These are phyloP conservation scores for Trichonephila inaurata DNA, from an alignment of 1,140 invertebrate species.

Conservation along the genomic window DNA sequence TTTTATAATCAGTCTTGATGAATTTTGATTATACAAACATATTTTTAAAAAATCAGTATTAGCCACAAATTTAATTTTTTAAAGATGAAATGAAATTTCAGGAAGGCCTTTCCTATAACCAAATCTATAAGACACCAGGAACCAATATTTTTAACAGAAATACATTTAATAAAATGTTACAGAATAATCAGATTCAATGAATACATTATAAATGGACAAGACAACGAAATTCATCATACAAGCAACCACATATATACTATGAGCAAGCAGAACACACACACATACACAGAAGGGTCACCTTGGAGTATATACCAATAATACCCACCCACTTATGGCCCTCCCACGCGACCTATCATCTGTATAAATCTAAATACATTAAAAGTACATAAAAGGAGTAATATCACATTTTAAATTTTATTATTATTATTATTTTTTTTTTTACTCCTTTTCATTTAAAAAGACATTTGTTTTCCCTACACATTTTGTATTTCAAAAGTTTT, in stretches of 20 bases:
- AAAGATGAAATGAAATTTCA: neutral
- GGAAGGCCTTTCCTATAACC: neutral
- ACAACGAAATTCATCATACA: neutral
- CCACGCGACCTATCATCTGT: slow-evolving; percentile 71
- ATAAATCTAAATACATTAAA: slow-evolving; percentile 75
- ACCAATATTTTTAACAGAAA: too few species aligned
- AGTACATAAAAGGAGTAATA: slow-evolving; percentile 69
- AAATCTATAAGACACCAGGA: neutral
- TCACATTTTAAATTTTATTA: slow-evolving; percentile 66
- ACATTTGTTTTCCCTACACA: slow-evolving; percentile 52
- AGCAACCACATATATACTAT: slow-evolving; percentile 11
- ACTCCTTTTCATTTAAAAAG: slow-evolving; percentile 69
- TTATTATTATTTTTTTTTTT: slow-evolving; percentile 50
- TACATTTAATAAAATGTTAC: neutral
- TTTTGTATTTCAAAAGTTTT: slow-evolving; percentile 63
- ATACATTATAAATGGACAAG: neutral
- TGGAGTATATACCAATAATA: slow-evolving; percentile 46
- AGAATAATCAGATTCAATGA: slow-evolving; percentile 24
- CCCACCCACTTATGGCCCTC: slow-evolving; percentile 65
- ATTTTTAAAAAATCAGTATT: too few species aligned
- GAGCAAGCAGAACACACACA: slow-evolving; percentile 52
- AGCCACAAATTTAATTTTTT: too few species aligned
- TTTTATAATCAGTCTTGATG: too few species aligned
- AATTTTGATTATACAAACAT: too few species aligned
- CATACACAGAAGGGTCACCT: slow-evolving; percentile 62